Conservation (phyloP, 2,797 vertebrate species). For the Diceros bicornis region DNA sequence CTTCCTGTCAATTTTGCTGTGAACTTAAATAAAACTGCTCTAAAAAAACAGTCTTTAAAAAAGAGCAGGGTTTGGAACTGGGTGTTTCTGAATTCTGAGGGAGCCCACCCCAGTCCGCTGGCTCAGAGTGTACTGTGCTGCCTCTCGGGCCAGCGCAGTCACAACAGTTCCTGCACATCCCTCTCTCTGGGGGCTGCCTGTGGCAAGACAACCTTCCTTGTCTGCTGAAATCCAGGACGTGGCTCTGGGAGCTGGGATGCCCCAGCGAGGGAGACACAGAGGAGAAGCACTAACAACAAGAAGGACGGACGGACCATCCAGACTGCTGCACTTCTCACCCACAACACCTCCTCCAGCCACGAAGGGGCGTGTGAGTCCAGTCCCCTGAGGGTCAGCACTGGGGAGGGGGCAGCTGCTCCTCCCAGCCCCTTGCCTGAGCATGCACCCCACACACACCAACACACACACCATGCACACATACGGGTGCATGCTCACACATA, state of each 20-base stretch:
- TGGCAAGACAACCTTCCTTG: background rate
- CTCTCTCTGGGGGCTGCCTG: background rate
- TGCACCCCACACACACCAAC: background rate
- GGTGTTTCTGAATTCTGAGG: background rate
- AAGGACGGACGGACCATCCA: background rate
- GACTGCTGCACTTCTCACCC: background rate
- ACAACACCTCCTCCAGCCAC: background rate
- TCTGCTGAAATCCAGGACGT: background rate
- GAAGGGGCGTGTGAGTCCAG: background rate
- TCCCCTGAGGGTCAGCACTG: background rate
- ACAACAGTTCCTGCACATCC: background rate
- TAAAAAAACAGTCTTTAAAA: background rate
- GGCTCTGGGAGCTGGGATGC: background rate
- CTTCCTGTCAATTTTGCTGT: background rate
- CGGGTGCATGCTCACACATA: background rate
- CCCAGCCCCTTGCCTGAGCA: background rate
- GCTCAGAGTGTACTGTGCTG: background rate
- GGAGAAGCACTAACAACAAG: background rate
- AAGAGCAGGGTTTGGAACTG: background rate
- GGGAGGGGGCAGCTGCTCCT: background rate
- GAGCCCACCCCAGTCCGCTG: no score
- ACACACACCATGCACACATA: accelerated
- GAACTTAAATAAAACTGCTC: background rate
- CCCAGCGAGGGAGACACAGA: background rate
- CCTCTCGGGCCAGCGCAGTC: background rate